These are phyloP conservation scores for Hyalella azteca DNA, from an alignment of 2,888 invertebrate species.

Conservation along the genomic window DNA sequence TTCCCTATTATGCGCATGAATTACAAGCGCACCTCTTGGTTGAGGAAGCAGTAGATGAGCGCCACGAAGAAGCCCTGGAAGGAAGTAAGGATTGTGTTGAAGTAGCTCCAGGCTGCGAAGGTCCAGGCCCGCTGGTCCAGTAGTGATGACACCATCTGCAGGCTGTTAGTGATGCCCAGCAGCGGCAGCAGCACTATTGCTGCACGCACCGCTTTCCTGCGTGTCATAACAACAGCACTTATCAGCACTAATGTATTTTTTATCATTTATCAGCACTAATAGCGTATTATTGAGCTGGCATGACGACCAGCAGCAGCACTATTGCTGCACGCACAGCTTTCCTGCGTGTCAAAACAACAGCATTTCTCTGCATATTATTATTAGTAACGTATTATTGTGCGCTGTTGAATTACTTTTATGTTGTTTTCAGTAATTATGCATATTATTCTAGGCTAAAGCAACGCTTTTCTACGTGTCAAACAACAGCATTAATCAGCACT, in stretches of 20 bases:
- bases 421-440: too few relatives aligned
- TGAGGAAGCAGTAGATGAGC: slow-evolving; percentile 80
- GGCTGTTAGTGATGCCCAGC: slow-evolving; percentile 78
- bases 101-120: slow-evolving; percentile 81
- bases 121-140: slow-evolving; percentile 72
- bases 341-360: too few relatives aligned
- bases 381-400: too few relatives aligned
- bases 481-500: too few relatives aligned
- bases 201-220: slow-evolving; percentile 80
- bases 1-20: background rate
- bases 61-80: slow-evolving; percentile 85
- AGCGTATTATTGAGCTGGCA: too few relatives aligned
- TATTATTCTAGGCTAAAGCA: too few relatives aligned
- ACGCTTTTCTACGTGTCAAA: too few relatives aligned
- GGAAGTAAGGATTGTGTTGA: slow-evolving; percentile 78
- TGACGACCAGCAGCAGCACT: slow-evolving; percentile 77
- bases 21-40: slow-evolving; percentile 74
- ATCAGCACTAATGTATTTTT: too few relatives aligned
- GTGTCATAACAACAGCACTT: too few relatives aligned
- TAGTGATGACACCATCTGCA: slow-evolving; percentile 76
- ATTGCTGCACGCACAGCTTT: slow-evolving; percentile 82
- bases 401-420: too few relatives aligned
- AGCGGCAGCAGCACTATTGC: slow-evolving; percentile 79
- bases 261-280: too few relatives aligned
- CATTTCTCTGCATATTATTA: too few relatives aligned